phyloP scores from a whole-genome alignment of 2,113 vertebrate genomes.

The Eonycteris spelaea region DNA sequence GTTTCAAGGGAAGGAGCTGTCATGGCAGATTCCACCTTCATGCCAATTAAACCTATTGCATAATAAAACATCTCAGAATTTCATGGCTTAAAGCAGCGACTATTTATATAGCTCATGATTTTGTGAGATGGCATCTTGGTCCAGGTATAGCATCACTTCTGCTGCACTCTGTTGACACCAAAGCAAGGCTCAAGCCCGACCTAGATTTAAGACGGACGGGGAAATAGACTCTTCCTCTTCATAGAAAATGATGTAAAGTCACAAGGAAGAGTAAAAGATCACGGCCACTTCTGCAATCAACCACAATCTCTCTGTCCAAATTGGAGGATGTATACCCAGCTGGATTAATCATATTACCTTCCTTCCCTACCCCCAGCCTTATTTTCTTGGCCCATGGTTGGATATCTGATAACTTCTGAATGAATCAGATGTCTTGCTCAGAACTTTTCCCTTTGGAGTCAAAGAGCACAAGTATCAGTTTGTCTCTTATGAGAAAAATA shows the following conservation, averaged over 20 bases:
- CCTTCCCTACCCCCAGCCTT: background rate
- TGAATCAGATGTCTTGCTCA: background rate
- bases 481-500: constrained; percentile 12
- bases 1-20: background rate
- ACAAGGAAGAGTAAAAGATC: background rate
- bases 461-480: background rate
- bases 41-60: background rate
- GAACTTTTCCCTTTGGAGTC: background rate
- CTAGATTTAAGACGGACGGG: background rate
- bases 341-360: background rate
- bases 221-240: background rate
- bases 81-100: background rate
- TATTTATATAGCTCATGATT: background rate
- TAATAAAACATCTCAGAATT: background rate
- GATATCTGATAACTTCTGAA: background rate
- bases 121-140: background rate
- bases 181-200: background rate
- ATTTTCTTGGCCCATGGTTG: background rate
- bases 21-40: background rate
- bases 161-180: background rate
- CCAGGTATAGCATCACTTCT: background rate
- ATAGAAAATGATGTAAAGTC: background rate
- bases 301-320: background rate
- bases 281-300: background rate
- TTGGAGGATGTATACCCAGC: background rate